Evolutionary conservation across 2,888 invertebrate species (phyloP).

Genomic region (Cantharis rufa): DNA sequence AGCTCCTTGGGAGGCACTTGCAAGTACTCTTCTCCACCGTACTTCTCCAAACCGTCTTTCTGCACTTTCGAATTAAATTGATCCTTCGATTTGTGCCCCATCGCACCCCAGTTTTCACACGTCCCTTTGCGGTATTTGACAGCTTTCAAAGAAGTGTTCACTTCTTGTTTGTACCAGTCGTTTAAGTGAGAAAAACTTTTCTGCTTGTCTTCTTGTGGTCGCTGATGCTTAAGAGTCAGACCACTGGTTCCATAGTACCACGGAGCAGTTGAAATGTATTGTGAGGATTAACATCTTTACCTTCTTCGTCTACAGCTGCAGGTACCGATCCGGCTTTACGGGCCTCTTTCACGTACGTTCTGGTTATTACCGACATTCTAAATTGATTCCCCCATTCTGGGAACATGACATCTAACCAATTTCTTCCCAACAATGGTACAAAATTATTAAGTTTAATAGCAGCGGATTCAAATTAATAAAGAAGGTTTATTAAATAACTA

Average conservation of each 20-base stretch:
- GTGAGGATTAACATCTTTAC: slow-evolving; percentile 98
- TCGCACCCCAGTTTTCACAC: slow-evolving; percentile 98
- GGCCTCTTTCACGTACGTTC: slow-evolving; percentile 98
- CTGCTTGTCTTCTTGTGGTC: slow-evolving; percentile 89
- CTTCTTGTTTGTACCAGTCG: slow-evolving; percentile 86
- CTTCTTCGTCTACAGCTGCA: slow-evolving; percentile 82
- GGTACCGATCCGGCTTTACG: slow-evolving; percentile 95
- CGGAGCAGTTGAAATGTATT: slow-evolving; percentile 96
- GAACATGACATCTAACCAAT: too few species aligned
- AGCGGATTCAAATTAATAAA: too few species aligned
- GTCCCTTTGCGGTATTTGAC: slow-evolving; percentile 92
- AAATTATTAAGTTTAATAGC: too few species aligned
- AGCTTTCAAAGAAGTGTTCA: slow-evolving; percentile 70
- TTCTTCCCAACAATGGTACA: too few species aligned
- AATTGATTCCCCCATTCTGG: too few species aligned
- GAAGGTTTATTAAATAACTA: too few species aligned
- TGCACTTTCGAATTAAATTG: slow-evolving; percentile 86
- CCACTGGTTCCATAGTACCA: slow-evolving; percentile 95
- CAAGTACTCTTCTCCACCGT: slow-evolving; percentile 93
- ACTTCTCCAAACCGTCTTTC: slow-evolving; percentile 84
- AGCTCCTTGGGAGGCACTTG: slow-evolving; percentile 87
- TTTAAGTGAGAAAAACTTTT: slow-evolving; percentile 71
- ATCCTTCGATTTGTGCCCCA: slow-evolving; percentile 94
- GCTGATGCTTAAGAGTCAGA: slow-evolving; percentile 96
- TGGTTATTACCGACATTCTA: too few species aligned